Conservation (phyloP, 2,888 invertebrate species). For the Lampropteryx suffumata region DNA sequence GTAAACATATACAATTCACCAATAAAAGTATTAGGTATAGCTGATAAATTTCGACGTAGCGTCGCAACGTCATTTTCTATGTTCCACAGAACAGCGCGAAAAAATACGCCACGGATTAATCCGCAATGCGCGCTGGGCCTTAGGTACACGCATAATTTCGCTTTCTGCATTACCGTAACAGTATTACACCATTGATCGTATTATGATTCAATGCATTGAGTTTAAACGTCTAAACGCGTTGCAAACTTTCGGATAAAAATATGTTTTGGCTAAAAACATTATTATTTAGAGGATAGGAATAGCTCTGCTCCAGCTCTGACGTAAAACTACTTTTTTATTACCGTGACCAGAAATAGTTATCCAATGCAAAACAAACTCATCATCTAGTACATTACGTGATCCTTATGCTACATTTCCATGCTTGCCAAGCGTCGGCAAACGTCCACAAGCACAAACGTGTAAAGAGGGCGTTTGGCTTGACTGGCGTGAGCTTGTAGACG, state of each 20-base stretch:
- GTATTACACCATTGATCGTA: background rate
- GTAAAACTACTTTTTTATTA: background rate
- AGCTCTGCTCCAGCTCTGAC: background rate
- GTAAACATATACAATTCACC: too few relatives aligned
- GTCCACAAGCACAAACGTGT: too few relatives aligned
- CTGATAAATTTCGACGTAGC: too few relatives aligned
- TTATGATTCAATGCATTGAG: background rate
- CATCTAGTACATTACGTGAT: too few relatives aligned
- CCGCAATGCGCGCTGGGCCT: background rate
- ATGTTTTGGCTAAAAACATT: background rate
- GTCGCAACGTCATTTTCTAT: too few relatives aligned
- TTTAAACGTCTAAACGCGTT: background rate
- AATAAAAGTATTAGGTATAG: too few relatives aligned
- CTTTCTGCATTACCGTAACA: constrained; percentile 12
- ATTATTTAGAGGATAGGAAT: background rate
- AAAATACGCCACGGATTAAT: too few relatives aligned
- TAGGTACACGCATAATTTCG: background rate
- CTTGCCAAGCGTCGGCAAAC: too few relatives aligned
- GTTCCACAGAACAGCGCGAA: too few relatives aligned
- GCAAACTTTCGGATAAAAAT: background rate
- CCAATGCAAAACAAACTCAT: background rate
- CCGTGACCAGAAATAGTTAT: background rate
- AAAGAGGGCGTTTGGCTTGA: too few relatives aligned
- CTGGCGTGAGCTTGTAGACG: too few relatives aligned
- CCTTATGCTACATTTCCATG: too few relatives aligned